Conservation (phyloP, 1,140 invertebrate genomes). For the Lithobius niger region DNA sequence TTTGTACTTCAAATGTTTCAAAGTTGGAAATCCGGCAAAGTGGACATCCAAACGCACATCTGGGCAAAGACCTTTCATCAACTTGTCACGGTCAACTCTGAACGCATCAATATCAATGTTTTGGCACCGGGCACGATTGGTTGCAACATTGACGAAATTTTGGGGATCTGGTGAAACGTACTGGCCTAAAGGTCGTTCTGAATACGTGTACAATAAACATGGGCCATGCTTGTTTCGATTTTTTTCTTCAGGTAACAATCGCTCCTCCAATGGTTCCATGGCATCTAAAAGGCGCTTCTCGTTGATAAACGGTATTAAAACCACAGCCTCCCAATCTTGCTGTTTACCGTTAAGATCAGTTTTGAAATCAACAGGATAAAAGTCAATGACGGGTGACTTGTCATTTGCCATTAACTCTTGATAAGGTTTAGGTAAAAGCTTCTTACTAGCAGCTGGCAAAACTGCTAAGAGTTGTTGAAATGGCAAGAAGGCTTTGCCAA, state of each 20-base stretch:
- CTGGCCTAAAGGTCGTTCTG: constrained; percentile 39
- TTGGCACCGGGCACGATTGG: constrained; percentile 40
- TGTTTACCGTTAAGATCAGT: constrained; percentile 81
- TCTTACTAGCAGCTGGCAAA: constrained; percentile 60
- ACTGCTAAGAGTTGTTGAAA: constrained; percentile 91
- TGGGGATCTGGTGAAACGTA: constrained; percentile 38
- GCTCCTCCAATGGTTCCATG: constrained; percentile 52
- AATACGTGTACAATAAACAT: constrained; percentile 63
- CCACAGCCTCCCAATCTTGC: constrained; percentile 95
- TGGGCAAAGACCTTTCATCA: constrained; percentile 59
- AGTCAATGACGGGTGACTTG: constrained; percentile 72
- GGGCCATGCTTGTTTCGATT: constrained; percentile 68
- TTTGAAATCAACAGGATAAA: constrained; percentile 79
- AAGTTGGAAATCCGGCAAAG: constrained; percentile 80
- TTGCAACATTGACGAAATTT: constrained; percentile 47
- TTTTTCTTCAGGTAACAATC: constrained; percentile 55
- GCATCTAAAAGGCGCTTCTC: constrained; percentile 60
- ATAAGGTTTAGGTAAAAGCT: constrained; percentile 64
- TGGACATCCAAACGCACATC: constrained; percentile 53
- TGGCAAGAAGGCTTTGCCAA: constrained; percentile 78
- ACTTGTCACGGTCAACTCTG: constrained; percentile 35
- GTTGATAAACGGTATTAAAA: constrained; percentile 92
- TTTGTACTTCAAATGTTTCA: constrained; percentile 64
- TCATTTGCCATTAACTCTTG: constrained; percentile 65
- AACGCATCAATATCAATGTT: constrained; percentile 23